Conservation (phyloP, 2,888 invertebrate species). For the Nomada ruficornis region DNA sequence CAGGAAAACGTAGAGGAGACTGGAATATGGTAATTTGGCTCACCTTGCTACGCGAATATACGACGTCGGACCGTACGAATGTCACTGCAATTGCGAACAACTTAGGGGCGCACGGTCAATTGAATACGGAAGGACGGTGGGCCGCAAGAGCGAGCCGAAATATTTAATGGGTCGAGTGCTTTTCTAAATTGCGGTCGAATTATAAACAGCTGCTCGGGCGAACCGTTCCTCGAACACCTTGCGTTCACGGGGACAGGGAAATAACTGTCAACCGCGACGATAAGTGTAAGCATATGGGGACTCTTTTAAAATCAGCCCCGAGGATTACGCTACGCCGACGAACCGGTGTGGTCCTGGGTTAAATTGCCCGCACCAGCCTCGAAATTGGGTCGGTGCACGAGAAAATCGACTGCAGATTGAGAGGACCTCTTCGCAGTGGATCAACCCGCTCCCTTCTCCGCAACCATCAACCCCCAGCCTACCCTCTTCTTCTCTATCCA, state of each 20-base stretch:
- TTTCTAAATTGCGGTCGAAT: constrained; percentile 19
- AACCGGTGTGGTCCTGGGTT: constrained; percentile 56
- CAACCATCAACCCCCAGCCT: not conserved
- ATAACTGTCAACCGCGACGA: constrained; percentile 3
- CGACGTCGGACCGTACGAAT: constrained; percentile 43
- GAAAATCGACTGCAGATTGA: constrained; percentile 74
- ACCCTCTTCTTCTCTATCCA: constrained; percentile 25
- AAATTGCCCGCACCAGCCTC: constrained; percentile 68
- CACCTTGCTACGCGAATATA: constrained; percentile 51
- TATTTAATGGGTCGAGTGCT: constrained; percentile 16
- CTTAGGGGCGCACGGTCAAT: constrained; percentile 50
- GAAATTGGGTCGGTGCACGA: constrained; percentile 74
- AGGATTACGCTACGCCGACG: constrained; percentile 38
- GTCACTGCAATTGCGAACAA: constrained; percentile 59
- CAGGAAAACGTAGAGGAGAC: constrained; percentile 47
- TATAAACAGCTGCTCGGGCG: constrained; percentile 4
- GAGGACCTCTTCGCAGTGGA: constrained; percentile 57
- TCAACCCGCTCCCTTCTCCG: constrained; percentile 21
- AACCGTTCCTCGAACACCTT: too few relatives aligned
- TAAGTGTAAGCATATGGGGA: not conserved
- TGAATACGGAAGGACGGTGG: constrained; percentile 20
- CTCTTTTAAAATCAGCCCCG: constrained; percentile 56
- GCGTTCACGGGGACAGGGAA: not conserved
- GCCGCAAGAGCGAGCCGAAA: not conserved
- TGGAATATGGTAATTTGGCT: constrained; percentile 68